Conservation (phyloP, 2,113 vertebrate genomes). For the Nycticryphes semicollaris region DNA sequence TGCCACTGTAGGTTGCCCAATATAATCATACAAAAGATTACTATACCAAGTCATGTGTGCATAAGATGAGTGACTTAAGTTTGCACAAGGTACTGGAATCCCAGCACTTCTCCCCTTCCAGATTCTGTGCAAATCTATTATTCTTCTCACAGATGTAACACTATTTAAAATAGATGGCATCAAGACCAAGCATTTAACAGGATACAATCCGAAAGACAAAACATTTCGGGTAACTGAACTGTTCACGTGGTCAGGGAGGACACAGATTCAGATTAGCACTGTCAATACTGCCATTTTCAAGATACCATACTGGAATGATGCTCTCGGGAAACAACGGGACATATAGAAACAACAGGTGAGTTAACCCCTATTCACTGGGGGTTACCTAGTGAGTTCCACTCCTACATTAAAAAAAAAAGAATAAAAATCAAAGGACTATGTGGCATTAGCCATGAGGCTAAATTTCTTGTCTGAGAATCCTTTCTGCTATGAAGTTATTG, state of each 20-base stretch:
- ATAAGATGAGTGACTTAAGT: neutral
- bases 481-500: neutral
- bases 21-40: neutral
- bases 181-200: neutral
- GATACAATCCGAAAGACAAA: neutral
- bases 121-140: neutral
- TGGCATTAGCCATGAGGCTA: neutral
- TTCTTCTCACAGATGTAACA: neutral
- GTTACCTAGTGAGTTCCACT: neutral
- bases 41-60: accelerated
- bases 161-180: neutral
- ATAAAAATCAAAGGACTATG: neutral
- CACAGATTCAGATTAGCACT: neutral
- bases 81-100: neutral
- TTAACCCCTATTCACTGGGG: neutral
- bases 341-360: neutral
- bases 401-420: neutral
- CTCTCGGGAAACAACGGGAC: neutral
- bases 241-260: neutral
- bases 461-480: neutral
- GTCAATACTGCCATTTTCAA: neutral
- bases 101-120: neutral
- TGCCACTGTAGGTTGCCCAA: neutral
- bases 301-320: neutral
- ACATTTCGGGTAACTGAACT: neutral